Evolutionary conservation across 2,113 vertebrate species (phyloP), one percentile per base, ranked within the genome.

Genomic region (Seriola rivoliana): DNA sequence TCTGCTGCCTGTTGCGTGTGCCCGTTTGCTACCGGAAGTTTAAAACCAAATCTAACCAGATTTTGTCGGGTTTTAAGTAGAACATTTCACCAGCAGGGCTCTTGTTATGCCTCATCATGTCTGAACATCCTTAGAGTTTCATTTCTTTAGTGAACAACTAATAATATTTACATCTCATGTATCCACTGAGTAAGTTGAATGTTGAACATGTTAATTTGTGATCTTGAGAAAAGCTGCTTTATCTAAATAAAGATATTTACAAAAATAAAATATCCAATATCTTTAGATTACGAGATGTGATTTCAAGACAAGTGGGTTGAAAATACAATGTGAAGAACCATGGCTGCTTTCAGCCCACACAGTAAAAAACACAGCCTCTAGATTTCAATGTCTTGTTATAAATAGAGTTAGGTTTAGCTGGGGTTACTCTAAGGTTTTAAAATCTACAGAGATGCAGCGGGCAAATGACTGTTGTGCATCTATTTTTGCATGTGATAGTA

Each of bases 21-120:
- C 58, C 36, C 50, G 34, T 34, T 65, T 16, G 42, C 38, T 32
- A 57, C 57, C 12, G n/a, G 58, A 81, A 19, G 60, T 50, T 62
- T 63, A 32, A 75, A 72, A 38, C 34, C 76, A 67, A 71, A 81
- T 73, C 58, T n/a, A 75, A 71, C 68, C 58, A 58, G 12, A 80
- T 57, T 59, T 66, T 75, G 4, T 62, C 25, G 29, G 32, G 36
- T 25, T 63, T 13, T 60, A 12, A 34, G 19, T 4, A 25, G 16
- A 75, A 62, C 38, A 54, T n/a, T 67, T 48, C 44, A 10, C 17
- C 38, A 50, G 60, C 19, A 21, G 36, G 23, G 50, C 25, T 12
- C n/a, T 13, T 57, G 54, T 57, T 57, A 5, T 5, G 4, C 23
- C 54, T 13, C 54, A 10, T 13, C 10, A 12, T 57, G 21, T 32